Percentiles rank a stretch among this genome's conserved stretches.
phyloP scores from a whole-genome alignment of 2,888 invertebrate species.

The Atherix ibis region DNA sequence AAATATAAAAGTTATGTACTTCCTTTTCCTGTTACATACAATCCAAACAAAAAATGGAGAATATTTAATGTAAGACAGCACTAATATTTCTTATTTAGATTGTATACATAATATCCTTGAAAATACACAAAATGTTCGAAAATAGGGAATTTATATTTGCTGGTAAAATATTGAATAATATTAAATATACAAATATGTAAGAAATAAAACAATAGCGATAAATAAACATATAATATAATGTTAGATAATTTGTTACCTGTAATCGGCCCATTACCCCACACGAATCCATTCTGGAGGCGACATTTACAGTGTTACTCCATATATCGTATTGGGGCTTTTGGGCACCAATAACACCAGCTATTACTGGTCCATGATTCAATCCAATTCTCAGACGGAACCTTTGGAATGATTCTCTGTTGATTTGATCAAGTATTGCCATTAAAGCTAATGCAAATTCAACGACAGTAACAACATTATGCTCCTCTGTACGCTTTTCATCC shows the following conservation, averaged over 20 bases:
- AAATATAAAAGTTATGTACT: no score
- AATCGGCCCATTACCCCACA: slow-evolving; percentile 78
- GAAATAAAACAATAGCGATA: background rate
- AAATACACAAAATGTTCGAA: background rate
- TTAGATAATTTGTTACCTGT: slow-evolving; percentile 50
- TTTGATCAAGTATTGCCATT: slow-evolving; percentile 83
- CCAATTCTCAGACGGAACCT: slow-evolving; percentile 85
- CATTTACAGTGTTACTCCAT: slow-evolving; percentile 97
- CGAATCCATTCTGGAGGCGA: slow-evolving; percentile 94
- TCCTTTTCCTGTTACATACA: no score
- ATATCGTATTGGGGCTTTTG: slow-evolving; percentile 98
- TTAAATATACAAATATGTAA: background rate
- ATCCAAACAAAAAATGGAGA: no score
- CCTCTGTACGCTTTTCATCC: slow-evolving; percentile 62
- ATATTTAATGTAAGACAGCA: no score
- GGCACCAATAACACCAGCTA: slow-evolving; percentile 92
- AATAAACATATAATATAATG: background rate
- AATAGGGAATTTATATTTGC: background rate
- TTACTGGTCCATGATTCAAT: slow-evolving; percentile 44
- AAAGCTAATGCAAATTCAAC: slow-evolving; percentile 91
- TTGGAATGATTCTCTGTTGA: slow-evolving; percentile 94
- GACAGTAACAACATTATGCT: slow-evolving; percentile 73
- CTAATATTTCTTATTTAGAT: no score
- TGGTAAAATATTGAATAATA: no score
- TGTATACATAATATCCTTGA: no score